Conservation (phyloP, 2,888 invertebrate species). For the Drosophila pseudotakahashii region DNA sequence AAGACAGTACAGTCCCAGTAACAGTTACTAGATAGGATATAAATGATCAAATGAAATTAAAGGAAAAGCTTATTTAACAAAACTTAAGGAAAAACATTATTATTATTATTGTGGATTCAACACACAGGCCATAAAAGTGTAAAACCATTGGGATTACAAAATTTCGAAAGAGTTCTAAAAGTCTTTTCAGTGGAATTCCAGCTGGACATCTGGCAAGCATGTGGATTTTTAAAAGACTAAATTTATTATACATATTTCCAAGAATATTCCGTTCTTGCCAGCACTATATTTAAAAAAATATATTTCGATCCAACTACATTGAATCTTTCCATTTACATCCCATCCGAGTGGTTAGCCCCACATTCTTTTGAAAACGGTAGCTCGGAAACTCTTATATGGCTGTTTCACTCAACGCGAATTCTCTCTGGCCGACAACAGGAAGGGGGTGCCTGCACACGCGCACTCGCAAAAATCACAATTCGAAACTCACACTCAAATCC, state of each 20-base stretch:
- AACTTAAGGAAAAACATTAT: neutral
- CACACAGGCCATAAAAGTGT: neutral
- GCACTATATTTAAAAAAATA: neutral
- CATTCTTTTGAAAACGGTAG: neutral
- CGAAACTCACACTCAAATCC: conserved; percentile 34
- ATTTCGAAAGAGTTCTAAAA: neutral
- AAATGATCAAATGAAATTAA: neutral
- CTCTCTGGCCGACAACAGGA: conserved; percentile 27
- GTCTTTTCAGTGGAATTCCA: neutral
- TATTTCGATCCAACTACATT: neutral
- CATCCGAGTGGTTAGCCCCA: no score
- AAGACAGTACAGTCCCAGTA: no score
- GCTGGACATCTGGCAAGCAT: neutral
- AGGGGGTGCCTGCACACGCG: conserved; percentile 29
- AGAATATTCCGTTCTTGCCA: neutral
- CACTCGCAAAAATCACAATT: conserved; percentile 8
- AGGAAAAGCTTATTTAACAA: neutral
- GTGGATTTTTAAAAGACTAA: neutral
- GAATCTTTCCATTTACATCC: neutral
- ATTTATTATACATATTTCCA: neutral
- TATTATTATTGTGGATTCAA: no score
- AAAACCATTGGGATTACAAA: neutral
- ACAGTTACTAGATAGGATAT: no score
- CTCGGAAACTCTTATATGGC: conserved; percentile 16
- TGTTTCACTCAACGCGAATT: conserved; percentile 22